phyloP scores from a whole-genome alignment of 2,113 vertebrate genomes.

The Turdus rufiventris region DNA sequence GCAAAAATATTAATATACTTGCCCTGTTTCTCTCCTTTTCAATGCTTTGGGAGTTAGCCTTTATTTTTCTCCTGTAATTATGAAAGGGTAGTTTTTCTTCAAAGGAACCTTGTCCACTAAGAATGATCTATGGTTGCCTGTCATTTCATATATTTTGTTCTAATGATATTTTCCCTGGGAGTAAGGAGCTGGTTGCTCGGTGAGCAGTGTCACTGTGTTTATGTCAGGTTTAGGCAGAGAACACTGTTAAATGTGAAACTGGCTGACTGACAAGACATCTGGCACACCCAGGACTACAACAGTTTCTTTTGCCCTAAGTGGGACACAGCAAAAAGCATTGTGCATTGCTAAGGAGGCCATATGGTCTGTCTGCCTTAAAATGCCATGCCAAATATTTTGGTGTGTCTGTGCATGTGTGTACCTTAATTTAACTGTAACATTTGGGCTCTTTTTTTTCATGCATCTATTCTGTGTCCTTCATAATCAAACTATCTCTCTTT shows the following conservation, averaged over 20 bases:
- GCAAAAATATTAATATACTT: background rate
- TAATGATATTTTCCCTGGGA: background rate
- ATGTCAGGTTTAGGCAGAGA: background rate
- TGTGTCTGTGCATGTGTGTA: background rate
- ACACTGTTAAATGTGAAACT: background rate
- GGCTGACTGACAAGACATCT: conserved; percentile 34
- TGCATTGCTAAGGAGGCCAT: conserved; percentile 25
- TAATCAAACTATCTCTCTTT: background rate
- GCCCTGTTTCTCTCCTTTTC: background rate
- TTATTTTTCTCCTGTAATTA: background rate
- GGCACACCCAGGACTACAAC: background rate
- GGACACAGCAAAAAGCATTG: background rate
- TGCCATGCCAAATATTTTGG: background rate
- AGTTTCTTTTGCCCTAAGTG: background rate
- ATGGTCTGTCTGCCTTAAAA: conserved; percentile 35
- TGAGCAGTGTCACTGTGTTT: background rate
- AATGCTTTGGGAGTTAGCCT: background rate
- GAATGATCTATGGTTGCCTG: background rate
- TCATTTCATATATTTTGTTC: background rate
- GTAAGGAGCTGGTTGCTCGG: background rate
- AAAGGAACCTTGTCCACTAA: background rate
- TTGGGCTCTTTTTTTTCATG: background rate
- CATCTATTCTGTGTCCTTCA: background rate
- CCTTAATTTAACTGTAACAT: background rate
- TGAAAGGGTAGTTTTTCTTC: background rate